A percentile compares a stretch with the other conserved stretches of the same genome.
phyloP scores from a whole-genome alignment of 2,888 invertebrate species.

The Plemyria rubiginata region DNA sequence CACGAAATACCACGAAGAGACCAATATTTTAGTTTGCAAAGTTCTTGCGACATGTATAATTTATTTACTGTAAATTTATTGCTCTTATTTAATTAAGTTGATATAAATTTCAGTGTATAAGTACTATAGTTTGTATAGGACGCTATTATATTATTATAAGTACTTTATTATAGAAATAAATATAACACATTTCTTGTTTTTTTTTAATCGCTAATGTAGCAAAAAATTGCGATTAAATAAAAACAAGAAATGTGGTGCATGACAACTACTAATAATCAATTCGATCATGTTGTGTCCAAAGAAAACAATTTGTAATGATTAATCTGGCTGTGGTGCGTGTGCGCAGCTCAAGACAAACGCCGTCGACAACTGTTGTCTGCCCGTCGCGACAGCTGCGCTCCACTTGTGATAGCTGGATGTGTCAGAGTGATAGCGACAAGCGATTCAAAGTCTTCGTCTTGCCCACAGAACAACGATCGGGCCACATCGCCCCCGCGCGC shows the following conservation, averaged over 20 bases:
- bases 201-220: too few species aligned
- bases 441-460: too few species aligned
- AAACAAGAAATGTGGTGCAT: conserved; percentile 30
- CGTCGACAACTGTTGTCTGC: conserved; percentile 81
- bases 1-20: conserved; percentile 35
- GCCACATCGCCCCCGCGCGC: too few species aligned
- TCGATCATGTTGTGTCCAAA: conserved; percentile 48
- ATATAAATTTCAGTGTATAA: conserved; percentile 19
- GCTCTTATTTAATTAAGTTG: conserved; percentile 35
- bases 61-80: conserved; percentile 38
- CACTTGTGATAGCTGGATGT: conserved; percentile 57
- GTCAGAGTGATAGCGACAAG: conserved; percentile 43
- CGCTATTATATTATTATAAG: neutral
- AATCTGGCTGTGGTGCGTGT: conserved; percentile 64
- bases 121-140: neutral
- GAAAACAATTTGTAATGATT: conserved; percentile 68
- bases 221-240: conserved; percentile 33
- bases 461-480: too few species aligned
- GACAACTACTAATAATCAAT: conserved; percentile 39
- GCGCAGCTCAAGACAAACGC: conserved; percentile 69
- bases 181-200: neutral
- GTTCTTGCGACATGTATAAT: conserved; percentile 36
- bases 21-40: conserved; percentile 38
- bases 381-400: conserved; percentile 80
- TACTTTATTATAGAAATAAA: too few species aligned